Evolutionary conservation across 2,113 vertebrate genomes (phyloP).

Genomic region (Cacatua alba): DNA sequence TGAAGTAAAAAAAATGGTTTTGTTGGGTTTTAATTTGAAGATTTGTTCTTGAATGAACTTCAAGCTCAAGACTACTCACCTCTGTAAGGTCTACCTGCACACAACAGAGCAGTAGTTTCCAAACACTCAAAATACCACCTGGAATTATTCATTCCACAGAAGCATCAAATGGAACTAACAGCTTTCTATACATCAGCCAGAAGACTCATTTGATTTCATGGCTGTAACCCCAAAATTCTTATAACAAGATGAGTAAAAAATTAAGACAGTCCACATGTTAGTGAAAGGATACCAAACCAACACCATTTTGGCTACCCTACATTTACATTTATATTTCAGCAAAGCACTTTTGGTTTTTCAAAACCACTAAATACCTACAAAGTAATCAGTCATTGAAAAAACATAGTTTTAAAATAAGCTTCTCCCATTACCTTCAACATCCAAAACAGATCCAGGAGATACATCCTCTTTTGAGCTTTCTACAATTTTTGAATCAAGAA

Average conservation of each 20-base stretch:
- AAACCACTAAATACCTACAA: background rate
- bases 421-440: conserved; percentile 81
- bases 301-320: background rate
- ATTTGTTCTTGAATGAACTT: background rate
- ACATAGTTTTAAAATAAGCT: background rate
- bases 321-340: background rate
- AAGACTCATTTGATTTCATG: background rate
- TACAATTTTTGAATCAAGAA: conserved; percentile 86
- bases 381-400: background rate
- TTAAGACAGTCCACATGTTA: background rate
- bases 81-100: background rate
- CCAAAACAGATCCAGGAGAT: conserved; percentile 70
- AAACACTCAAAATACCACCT: background rate
- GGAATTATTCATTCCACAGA: background rate
- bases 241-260: background rate
- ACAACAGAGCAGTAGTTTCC: background rate
- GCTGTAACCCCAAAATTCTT: background rate
- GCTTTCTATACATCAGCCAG: background rate
- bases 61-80: background rate
- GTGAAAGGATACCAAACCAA: background rate
- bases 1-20: background rate
- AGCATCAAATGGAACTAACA: background rate
- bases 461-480: conserved; percentile 87
- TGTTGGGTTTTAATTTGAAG: background rate
- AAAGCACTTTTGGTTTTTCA: background rate